A percentile compares a stretch with the other conserved stretches of the same genome.
Evolutionary conservation across 2,113 vertebrate genomes (phyloP).

Genomic region (Panurus biarmicus): DNA sequence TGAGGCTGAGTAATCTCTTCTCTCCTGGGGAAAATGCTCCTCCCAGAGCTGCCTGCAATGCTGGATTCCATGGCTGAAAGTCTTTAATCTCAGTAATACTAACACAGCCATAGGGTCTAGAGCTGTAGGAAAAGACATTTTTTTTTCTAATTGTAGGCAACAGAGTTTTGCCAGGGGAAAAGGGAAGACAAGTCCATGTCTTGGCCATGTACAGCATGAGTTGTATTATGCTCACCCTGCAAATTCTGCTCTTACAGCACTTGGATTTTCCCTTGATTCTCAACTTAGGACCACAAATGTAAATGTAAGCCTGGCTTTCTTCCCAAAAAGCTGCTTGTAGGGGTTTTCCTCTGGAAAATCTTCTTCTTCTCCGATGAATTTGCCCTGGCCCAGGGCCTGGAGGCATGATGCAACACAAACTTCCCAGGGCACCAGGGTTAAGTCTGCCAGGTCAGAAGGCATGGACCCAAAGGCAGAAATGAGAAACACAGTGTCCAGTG

Average conservation of each 20-base stretch:
- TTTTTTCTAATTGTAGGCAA: background rate
- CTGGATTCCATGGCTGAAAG: background rate
- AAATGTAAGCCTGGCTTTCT: background rate
- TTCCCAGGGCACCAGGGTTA: accelerated
- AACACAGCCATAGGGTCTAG: background rate
- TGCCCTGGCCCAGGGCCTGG: background rate
- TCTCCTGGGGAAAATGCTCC: accelerated
- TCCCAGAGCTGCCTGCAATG: background rate
- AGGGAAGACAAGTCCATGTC: background rate
- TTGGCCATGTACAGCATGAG: background rate
- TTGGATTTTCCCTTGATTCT: background rate
- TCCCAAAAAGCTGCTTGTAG: background rate
- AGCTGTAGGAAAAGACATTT: background rate
- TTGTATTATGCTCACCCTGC: accelerated
- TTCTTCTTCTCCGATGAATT: background rate
- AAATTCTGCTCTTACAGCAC: background rate
- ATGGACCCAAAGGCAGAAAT: background rate
- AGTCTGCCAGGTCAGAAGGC: background rate
- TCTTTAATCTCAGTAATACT: background rate
- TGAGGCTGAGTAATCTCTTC: background rate
- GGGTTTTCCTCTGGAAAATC: conserved; percentile 26
- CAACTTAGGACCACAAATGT: background rate
- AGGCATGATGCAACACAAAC: background rate
- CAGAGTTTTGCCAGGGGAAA: background rate
- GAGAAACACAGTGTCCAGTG: background rate